A percentile compares a stretch with the other conserved stretches of the same genome.
phyloP scores from a whole-genome alignment of 2,888 invertebrate genomes.

The Leucozona laternaria region DNA sequence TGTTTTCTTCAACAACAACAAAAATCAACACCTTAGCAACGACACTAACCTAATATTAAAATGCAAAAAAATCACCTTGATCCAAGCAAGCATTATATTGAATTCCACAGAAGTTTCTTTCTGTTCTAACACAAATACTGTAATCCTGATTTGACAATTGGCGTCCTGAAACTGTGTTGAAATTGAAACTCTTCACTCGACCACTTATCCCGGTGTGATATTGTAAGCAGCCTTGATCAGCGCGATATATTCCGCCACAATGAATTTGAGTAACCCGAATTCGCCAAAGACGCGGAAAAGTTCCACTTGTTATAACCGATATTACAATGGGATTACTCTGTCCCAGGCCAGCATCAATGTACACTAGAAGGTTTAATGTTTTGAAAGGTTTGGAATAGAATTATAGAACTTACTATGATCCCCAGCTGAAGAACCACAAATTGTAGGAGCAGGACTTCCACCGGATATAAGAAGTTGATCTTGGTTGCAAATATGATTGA shows the following conservation, averaged over 20 bases:
- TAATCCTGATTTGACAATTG: conserved; percentile 96
- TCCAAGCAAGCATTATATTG: conserved; percentile 92
- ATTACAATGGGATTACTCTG: conserved; percentile 90
- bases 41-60: neutral
- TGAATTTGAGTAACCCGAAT: conserved; percentile 92
- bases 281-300: conserved; percentile 91
- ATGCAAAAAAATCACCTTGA: conserved; percentile 84
- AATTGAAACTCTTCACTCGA: conserved; percentile 92
- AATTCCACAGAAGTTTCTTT: conserved; percentile 94
- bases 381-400: neutral
- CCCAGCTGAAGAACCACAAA: conserved; percentile 92
- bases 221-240: conserved; percentile 83
- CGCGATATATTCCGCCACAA: conserved; percentile 89
- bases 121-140: conserved; percentile 92
- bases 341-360: conserved; percentile 89
- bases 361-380: conserved; percentile 86
- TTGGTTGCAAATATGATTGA: conserved; percentile 91
- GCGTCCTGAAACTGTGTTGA: conserved; percentile 89
- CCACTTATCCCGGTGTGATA: conserved; percentile 89
- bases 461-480: conserved; percentile 95
- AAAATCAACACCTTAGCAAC: conserved; percentile 1
- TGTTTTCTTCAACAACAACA: conserved; percentile 86
- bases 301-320: conserved; percentile 92
- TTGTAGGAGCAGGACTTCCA: conserved; percentile 90
- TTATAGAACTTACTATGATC: conserved; percentile 88